A percentile compares a stretch with the other conserved stretches of the same genome.
Evolutionary conservation across 2,888 invertebrate genomes (phyloP).

Genomic region (Drosophila differens): DNA sequence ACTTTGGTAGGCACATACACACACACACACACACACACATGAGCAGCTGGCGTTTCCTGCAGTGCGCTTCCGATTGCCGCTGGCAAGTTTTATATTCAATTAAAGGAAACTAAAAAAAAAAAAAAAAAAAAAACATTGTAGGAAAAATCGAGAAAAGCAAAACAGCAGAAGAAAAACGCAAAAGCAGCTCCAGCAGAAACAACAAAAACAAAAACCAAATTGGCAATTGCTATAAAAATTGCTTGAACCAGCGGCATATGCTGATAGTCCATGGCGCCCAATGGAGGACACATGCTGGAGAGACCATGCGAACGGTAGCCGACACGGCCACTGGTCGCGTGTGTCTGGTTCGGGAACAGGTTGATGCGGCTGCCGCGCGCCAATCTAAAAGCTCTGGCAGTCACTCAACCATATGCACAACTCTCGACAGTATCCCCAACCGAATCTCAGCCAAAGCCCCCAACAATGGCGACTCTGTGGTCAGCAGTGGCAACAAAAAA

Average conservation of each 20-base stretch:
- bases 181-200: conserved; percentile 24
- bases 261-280: conserved; percentile 40
- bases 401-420: conserved; percentile 74
- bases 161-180: conserved; percentile 39
- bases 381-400: conserved; percentile 39
- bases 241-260: conserved; percentile 74
- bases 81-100: conserved; percentile 79
- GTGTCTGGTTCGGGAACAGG: conserved; percentile 54
- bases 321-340: conserved; percentile 31
- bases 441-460: conserved; percentile 61
- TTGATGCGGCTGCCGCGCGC: conserved; percentile 35
- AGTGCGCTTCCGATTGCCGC: conserved; percentile 76
- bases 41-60: conserved; percentile 74
- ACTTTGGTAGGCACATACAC: conserved; percentile 53
- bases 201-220: conserved; percentile 57
- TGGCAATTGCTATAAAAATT: conserved; percentile 75
- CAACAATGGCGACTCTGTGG: conserved; percentile 71
- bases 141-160: conserved; percentile 29
- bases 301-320: conserved; percentile 23
- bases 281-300: conserved; percentile 29
- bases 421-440: conserved; percentile 53
- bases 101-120: conserved; percentile 58
- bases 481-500: conserved; percentile 62
- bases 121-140: conserved; percentile 13
- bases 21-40: conserved; percentile 45